These are phyloP conservation scores for Lepilemur septentrionalis DNA, from an alignment of 2,797 vertebrate genomes.

Conservation along the genomic window DNA sequence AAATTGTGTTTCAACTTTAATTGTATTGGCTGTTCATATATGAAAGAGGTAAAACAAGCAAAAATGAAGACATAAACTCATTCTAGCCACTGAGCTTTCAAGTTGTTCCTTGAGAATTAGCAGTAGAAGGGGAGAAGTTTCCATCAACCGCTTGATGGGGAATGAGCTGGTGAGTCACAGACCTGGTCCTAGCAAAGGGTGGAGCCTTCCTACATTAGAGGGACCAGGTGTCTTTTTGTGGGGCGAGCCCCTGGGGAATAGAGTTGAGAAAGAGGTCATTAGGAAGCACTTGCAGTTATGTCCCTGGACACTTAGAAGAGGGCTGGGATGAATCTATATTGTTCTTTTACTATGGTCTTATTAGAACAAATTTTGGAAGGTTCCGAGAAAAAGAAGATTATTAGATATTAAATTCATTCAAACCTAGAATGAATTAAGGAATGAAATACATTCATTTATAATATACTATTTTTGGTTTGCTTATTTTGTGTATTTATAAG, in stretches of 20 bases:
- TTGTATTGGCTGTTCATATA: not conserved
- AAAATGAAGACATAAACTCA: constrained; percentile 28
- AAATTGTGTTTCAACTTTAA: not conserved
- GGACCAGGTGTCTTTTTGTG: not conserved
- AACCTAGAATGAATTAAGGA: constrained; percentile 29
- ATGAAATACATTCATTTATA: not conserved
- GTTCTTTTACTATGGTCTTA: not conserved
- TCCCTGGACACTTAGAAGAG: not conserved
- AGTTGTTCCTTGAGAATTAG: not conserved
- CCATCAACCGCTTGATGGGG: not conserved
- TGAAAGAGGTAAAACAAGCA: not conserved
- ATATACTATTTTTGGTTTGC: not conserved
- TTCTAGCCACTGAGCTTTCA: not conserved
- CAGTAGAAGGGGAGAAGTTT: not conserved
- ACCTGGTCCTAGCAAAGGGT: not conserved
- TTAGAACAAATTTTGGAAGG: not conserved
- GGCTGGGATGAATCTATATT: not conserved
- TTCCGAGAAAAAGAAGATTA: not conserved
- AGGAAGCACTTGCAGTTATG: not conserved
- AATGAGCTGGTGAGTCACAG: not conserved
- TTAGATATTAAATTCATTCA: not conserved
- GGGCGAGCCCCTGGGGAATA: not conserved
- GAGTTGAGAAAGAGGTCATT: not conserved
- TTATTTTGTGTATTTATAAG: not conserved
- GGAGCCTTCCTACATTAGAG: not conserved